Conservation (phyloP, 2,113 vertebrate species). For the Amblyopsis rosae region DNA sequence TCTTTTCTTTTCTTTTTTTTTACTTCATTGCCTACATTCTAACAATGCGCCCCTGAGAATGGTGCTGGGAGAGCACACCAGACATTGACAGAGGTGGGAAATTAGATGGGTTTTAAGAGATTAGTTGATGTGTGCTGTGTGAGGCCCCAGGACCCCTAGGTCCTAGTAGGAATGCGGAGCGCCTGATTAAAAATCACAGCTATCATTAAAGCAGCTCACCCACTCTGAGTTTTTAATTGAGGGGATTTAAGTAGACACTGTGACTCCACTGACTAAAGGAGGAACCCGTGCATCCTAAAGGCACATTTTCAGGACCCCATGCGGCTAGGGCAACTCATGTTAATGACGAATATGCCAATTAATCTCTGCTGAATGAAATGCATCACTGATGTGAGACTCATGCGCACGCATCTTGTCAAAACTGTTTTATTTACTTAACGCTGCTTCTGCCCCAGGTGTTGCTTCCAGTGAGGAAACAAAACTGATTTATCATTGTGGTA, state of each 20-base stretch:
- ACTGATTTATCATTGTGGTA: conserved; percentile 16
- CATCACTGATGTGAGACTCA: conserved; percentile 35
- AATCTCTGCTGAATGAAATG: conserved; percentile 44
- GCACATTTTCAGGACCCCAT: conserved; percentile 38
- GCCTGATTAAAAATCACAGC: conserved; percentile 76
- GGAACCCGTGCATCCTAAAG: conserved; percentile 35
- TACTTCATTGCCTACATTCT: conserved; percentile 51
- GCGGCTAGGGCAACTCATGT: conserved; percentile 52
- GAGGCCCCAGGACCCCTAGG: conserved; percentile 68
- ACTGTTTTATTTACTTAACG: conserved; percentile 28
- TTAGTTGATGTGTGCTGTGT: conserved; percentile 73
- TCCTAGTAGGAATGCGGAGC: conserved; percentile 66
- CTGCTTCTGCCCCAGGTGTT: conserved; percentile 29
- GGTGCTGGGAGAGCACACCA: conserved; percentile 43
- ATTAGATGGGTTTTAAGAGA: conserved; percentile 75
- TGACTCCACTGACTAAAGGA: conserved; percentile 61
- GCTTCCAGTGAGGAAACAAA: conserved; percentile 9
- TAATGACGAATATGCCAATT: conserved; percentile 62
- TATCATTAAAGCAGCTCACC: conserved; percentile 66
- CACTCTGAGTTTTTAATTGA: conserved; percentile 63
- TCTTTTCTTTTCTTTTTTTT: neutral
- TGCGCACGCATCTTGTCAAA: conserved; percentile 43
- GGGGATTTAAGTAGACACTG: conserved; percentile 62
- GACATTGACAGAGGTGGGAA: conserved; percentile 76
- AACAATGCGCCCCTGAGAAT: conserved; percentile 48